Evolutionary conservation across 2,797 vertebrate species (phyloP), one percentile per base, ranked within the genome.

Genomic region (Mus minutoides): DNA sequence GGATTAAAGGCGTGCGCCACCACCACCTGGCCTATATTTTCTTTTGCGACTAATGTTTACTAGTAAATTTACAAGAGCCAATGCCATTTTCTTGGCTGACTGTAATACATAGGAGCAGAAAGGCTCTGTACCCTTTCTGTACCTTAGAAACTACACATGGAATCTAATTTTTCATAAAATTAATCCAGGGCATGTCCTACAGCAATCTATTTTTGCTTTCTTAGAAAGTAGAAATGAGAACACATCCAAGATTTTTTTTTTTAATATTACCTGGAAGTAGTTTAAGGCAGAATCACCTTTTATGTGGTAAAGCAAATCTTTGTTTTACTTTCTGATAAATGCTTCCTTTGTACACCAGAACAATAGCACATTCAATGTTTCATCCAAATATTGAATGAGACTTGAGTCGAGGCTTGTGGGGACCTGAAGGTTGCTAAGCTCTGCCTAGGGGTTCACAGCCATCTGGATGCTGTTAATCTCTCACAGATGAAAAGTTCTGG

Each of bases 401-500:
- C 40, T 75, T 88, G 54, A 60, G 49, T 2, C 6, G 46, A 34
- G n/a, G 19, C 64, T 64, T 86, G 78, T 93, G 89, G 75, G 21
- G 10, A 56, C 12, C 43, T 49, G 10, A 71, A 9, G 78, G 46
- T 64, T 88, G 12, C 40, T 12, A n/a, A 97, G 56, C 40, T 43
- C 5, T 62, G 46, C 19, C 7, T 31, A 9, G 17, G 46, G 24
- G n/a, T 62, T 77, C 80, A 31, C 75, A 87, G 67, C 46, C 46
- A 71, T 78, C 62, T 75, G 3, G 56, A 69, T 82, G 40, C 16
- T 77, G 8, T 67, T 13, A 60, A 90, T 89, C 12, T 92, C 83
- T 90, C 43, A 96, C 88, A 95, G 95, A 69, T 56, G 71, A 60
- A 86, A 86, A 43, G 37, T 95, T 98, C 84, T 46, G 93, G 97